A percentile compares a stretch with the other conserved stretches of the same genome.
phyloP scores from a whole-genome alignment of 2,888 invertebrate genomes.

The Caenorhabditis plicata region DNA sequence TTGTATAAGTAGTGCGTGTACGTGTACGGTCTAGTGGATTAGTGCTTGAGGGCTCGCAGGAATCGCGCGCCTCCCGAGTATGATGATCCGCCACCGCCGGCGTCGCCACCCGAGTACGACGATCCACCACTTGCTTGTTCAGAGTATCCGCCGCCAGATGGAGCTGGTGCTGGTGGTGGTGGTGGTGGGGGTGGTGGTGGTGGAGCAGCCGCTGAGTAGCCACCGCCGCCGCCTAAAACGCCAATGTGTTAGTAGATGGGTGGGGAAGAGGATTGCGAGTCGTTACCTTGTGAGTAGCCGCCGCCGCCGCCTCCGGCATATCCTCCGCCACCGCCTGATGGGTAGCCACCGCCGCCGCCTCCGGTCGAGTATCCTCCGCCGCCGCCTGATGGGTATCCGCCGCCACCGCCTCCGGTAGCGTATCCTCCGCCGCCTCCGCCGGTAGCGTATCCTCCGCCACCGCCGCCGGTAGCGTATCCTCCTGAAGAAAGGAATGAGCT shows the following conservation, averaged over 20 bases:
- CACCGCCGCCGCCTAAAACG: conserved; percentile 3
- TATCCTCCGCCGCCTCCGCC: conserved; percentile 29
- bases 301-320: conserved; percentile 17
- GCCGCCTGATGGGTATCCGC: neutral
- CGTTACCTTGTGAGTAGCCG: conserved; percentile 14
- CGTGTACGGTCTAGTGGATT: too few relatives aligned
- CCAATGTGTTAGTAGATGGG: too few relatives aligned
- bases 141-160: conserved; percentile 26
- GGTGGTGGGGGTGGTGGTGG: conserved; percentile 35
- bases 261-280: conserved; percentile 14
- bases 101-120: too few relatives aligned
- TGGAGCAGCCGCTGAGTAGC: conserved; percentile 7
- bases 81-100: too few relatives aligned
- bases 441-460: conserved; percentile 15
- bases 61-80: conserved; percentile 29
- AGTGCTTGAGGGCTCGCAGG: conserved; percentile 34
- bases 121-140: conserved; percentile 38
- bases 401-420: conserved; percentile 20
- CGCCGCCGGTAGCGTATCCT: conserved; percentile 18
- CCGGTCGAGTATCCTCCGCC: conserved; percentile 21
- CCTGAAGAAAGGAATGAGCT: neutral
- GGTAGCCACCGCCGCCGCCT: conserved; percentile 10
- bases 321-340: conserved; percentile 5
- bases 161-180: conserved; percentile 28
- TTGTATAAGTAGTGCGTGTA: too few relatives aligned